Percentiles rank a stretch among this genome's conserved stretches.
phyloP scores from a whole-genome alignment of 1,140 invertebrate genomes.

The Dendroctonus valens region DNA sequence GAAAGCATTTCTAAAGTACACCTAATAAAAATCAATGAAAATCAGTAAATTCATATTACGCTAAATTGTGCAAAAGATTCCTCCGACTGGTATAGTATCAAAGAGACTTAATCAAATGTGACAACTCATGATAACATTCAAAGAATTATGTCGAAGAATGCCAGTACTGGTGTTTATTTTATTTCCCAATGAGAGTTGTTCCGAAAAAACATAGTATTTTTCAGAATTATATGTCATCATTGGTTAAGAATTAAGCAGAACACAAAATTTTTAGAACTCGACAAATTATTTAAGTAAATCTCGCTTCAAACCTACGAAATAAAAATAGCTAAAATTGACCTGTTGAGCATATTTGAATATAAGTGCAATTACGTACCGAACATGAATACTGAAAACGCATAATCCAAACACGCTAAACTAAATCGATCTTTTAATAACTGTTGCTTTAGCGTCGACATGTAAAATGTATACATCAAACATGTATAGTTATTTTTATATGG shows the following conservation, averaged over 20 bases:
- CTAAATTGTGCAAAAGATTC: not conserved
- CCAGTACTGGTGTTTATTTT: constrained; percentile 31
- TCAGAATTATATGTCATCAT: not conserved
- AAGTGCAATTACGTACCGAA: no score
- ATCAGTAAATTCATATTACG: not conserved
- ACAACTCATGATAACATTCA: constrained; percentile 28
- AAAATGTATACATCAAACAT: no score
- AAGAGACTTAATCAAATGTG: constrained; percentile 13
- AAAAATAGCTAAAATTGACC: no score
- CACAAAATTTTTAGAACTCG: no score
- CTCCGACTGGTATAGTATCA: not conserved
- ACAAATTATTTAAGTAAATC: no score
- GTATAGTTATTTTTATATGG: no score
- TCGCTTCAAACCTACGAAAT: no score
- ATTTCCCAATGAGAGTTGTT: constrained; percentile 13
- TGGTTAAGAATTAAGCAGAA: not conserved
- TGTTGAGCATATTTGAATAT: no score
- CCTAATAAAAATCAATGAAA: constrained; percentile 7
- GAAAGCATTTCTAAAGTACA: constrained; percentile 57
- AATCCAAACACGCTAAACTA: no score
- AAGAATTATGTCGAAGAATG: constrained; percentile 16
- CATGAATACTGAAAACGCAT: no score
- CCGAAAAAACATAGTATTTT: constrained; percentile 6
- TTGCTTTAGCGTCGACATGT: no score
- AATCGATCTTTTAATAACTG: no score